These are phyloP conservation scores for Orthosia incerta DNA, from an alignment of 2,888 invertebrate species.

Conservation along the genomic window DNA sequence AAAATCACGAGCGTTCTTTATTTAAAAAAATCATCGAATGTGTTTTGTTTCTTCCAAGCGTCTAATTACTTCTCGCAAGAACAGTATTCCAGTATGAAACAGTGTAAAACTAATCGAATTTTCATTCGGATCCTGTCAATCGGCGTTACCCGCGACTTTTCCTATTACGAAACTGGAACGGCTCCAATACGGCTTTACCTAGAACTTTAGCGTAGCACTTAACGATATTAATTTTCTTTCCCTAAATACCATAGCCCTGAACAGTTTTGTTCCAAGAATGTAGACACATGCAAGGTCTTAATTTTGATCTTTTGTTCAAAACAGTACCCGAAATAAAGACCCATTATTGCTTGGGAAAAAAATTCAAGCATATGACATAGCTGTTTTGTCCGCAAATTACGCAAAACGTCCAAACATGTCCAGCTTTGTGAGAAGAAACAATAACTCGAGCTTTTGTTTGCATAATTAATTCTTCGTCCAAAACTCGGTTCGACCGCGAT, in stretches of 20 bases:
- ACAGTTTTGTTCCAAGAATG: slow-evolving; percentile 21
- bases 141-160: slow-evolving; percentile 67
- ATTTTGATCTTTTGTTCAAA: slow-evolving; percentile 26
- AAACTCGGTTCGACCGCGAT: slow-evolving; percentile 84
- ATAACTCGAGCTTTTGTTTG: slow-evolving; percentile 86
- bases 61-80: slow-evolving; percentile 34
- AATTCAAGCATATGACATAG: slow-evolving; percentile 72
- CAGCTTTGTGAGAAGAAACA: slow-evolving; percentile 83
- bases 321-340: slow-evolving; percentile 47
- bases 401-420: slow-evolving; percentile 89
- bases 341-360: slow-evolving; percentile 50
- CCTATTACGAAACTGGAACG: slow-evolving; percentile 73
- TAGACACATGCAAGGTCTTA: slow-evolving; percentile 47
- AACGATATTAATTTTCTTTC: slow-evolving; percentile 55
- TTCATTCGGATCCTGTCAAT: slow-evolving; percentile 67
- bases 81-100: slow-evolving; percentile 37
- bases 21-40: slow-evolving; percentile 12
- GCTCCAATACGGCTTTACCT: slow-evolving; percentile 70
- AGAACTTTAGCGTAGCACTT: slow-evolving; percentile 66
- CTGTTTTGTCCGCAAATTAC: slow-evolving; percentile 85
- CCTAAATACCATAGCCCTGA: slow-evolving; percentile 35
- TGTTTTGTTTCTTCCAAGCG: slow-evolving; percentile 31
- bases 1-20: slow-evolving; percentile 21
- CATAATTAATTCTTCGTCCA: slow-evolving; percentile 86
- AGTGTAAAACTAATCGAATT: slow-evolving; percentile 65